These are phyloP conservation scores for Zoanthus solanderi DNA, from an alignment of 92 coral and sea anemone genomes.

Conservation along the genomic window DNA sequence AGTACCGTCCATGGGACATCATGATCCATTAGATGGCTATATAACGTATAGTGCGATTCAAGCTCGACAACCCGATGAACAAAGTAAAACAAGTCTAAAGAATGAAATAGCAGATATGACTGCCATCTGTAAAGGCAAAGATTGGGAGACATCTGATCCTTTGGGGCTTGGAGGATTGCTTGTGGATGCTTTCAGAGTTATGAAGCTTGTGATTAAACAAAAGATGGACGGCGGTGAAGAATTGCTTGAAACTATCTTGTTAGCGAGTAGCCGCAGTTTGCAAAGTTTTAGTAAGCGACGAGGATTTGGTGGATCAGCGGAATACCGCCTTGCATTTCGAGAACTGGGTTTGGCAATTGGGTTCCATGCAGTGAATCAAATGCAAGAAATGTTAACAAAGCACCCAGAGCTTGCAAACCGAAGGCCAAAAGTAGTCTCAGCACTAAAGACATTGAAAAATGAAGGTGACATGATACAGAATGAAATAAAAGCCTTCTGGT, in stretches of 20 bases:
- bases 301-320: slow-evolving; percentile 57
- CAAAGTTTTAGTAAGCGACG: slow-evolving; percentile 41
- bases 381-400: slow-evolving; percentile 49
- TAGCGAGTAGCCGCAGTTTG: slow-evolving; percentile 63
- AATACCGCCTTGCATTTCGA: slow-evolving; percentile 74
- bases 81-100: slow-evolving; percentile 35
- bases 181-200: slow-evolving; percentile 66
- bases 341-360: slow-evolving; percentile 76
- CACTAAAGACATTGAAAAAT: slow-evolving; percentile 48
- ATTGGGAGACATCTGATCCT: slow-evolving; percentile 76
- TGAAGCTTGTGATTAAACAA: slow-evolving; percentile 41
- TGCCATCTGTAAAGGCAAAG: slow-evolving; percentile 63
- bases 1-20: slow-evolving; percentile 80
- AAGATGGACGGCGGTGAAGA: slow-evolving; percentile 53
- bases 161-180: slow-evolving; percentile 74
- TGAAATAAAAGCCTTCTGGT: slow-evolving; percentile 67
- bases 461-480: slow-evolving; percentile 46
- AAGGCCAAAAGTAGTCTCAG: slow-evolving; percentile 29
- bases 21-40: slow-evolving; percentile 77
- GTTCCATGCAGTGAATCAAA: slow-evolving; percentile 61
- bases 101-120: slow-evolving; percentile 64
- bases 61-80: slow-evolving; percentile 33
- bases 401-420: slow-evolving; percentile 50
- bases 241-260: slow-evolving; percentile 56
- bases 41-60: slow-evolving; percentile 70